Percentiles rank a stretch among this genome's conserved stretches.
These are phyloP conservation scores for Drosophila malerkotliana DNA, from an alignment of 1,140 invertebrate species.

Conservation along the genomic window DNA sequence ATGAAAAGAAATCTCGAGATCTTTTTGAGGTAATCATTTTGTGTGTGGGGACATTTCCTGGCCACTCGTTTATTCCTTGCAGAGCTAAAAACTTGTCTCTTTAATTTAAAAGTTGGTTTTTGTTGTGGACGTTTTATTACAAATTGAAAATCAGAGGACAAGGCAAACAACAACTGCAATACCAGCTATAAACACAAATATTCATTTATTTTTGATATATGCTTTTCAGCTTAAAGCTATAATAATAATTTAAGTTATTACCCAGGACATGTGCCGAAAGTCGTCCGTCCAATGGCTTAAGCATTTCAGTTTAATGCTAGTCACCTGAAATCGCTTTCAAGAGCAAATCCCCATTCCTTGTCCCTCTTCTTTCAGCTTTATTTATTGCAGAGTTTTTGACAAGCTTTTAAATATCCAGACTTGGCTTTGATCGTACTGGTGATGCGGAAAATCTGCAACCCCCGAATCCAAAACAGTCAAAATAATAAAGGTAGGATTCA, in stretches of 20 bases:
- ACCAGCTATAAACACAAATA: too few relatives aligned
- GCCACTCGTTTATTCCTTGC: constrained; percentile 11
- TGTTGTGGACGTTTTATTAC: not conserved
- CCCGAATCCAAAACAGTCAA: not conserved
- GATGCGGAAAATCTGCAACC: constrained; percentile 34
- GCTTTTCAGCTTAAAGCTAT: constrained; percentile 6
- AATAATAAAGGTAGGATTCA: too few relatives aligned
- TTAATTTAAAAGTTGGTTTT: constrained; percentile 21
- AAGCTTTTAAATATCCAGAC: constrained; percentile 67
- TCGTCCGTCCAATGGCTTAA: constrained; percentile 36
- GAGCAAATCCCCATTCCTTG: constrained; percentile 18
- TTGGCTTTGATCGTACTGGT: constrained; percentile 69
- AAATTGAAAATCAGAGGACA: not conserved
- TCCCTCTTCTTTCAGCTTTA: constrained; percentile 43
- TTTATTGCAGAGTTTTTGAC: constrained; percentile 72
- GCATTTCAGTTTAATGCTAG: constrained; percentile 39
- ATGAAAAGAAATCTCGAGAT: constrained; percentile 37
- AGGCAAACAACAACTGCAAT: too few relatives aligned
- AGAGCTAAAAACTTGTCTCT: constrained; percentile 15
- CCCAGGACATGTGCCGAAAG: constrained; percentile 24
- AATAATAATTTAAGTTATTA: constrained; percentile 18
- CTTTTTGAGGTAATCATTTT: constrained; percentile 33
- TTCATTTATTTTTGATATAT: constrained; percentile 1
- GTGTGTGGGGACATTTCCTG: constrained; percentile 24
- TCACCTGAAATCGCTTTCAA: constrained; percentile 33